phyloP scores from a whole-genome alignment of 1,140 invertebrate genomes.

The Drosophila virilis region DNA sequence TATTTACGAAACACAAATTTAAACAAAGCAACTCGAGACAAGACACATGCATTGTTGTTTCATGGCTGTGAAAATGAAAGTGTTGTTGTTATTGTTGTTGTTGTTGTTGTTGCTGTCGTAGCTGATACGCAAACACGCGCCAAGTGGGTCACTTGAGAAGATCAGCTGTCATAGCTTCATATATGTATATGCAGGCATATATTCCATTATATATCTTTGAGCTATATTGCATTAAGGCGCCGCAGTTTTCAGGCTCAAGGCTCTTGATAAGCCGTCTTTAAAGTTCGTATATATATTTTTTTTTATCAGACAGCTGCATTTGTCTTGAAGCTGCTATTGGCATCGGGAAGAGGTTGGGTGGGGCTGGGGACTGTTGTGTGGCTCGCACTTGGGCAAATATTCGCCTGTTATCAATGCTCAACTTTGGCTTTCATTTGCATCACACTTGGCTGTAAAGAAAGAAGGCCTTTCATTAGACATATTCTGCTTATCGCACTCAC shows the following conservation, averaged over 20 bases:
- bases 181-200: constrained; percentile 3
- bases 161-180: constrained; percentile 64
- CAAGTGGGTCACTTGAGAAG: constrained; percentile 80
- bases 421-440: constrained; percentile 71
- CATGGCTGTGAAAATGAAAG: constrained; percentile 70
- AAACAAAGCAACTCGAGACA: constrained; percentile 55
- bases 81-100: constrained; percentile 46
- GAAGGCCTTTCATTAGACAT: constrained; percentile 62
- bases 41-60: constrained; percentile 66
- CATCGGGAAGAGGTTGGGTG: too few relatives aligned
- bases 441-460: constrained; percentile 45
- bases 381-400: constrained; percentile 60
- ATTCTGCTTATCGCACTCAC: constrained; percentile 23
- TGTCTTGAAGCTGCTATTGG: neutral
- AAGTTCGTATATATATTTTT: neutral
- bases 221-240: constrained; percentile 11
- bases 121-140: constrained; percentile 54
- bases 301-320: constrained; percentile 48
- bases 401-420: constrained; percentile 59
- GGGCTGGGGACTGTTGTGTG: neutral
- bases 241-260: constrained; percentile 74
- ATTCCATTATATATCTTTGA: constrained; percentile 1
- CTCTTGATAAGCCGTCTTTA: constrained; percentile 23
- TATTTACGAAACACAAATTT: constrained; percentile 77
- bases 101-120: constrained; percentile 23